phyloP scores from a whole-genome alignment of 2,888 invertebrate genomes.

The Parnassius mnemosyne region DNA sequence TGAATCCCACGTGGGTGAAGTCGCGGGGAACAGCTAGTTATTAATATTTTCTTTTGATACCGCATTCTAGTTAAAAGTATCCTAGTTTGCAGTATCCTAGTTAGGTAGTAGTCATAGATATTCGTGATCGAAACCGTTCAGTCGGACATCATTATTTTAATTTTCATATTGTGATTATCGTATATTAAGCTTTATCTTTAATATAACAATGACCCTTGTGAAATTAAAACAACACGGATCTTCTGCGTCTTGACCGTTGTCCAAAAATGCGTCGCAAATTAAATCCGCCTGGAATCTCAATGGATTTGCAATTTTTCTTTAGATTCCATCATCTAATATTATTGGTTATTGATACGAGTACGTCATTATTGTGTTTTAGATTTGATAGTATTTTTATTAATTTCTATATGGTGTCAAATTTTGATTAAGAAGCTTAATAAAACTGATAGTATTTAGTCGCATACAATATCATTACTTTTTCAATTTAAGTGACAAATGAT shows the following conservation, averaged over 20 bases:
- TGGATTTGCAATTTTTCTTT: constrained; percentile 57
- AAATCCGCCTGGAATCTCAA: constrained; percentile 46
- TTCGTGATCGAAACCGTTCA: too few species aligned
- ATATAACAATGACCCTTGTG: constrained; percentile 15
- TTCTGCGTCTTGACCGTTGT: constrained; percentile 48
- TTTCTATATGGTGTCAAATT: not conserved
- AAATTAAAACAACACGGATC: constrained; percentile 46
- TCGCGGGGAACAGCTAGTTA: too few species aligned
- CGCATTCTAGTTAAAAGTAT: too few species aligned
- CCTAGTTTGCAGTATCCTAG: too few species aligned
- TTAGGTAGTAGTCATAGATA: too few species aligned
- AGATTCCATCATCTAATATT: constrained; percentile 41
- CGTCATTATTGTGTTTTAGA: not conserved
- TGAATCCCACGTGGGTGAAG: too few species aligned
- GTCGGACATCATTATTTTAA: too few species aligned
- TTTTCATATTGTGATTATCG: not conserved
- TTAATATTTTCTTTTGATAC: too few species aligned
- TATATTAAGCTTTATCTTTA: constrained; percentile 1
- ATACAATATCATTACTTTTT: too few species aligned
- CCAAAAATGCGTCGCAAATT: constrained; percentile 51
- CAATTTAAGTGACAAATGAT: too few species aligned
- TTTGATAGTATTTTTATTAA: not conserved
- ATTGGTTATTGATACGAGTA: constrained; percentile 46
- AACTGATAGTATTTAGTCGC: too few species aligned
- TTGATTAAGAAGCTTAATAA: too few species aligned